Percentiles rank a stretch among this genome's conserved stretches.
Conservation (phyloP, 2,113 vertebrate species). For the Mirounga angustirostris region DNA sequence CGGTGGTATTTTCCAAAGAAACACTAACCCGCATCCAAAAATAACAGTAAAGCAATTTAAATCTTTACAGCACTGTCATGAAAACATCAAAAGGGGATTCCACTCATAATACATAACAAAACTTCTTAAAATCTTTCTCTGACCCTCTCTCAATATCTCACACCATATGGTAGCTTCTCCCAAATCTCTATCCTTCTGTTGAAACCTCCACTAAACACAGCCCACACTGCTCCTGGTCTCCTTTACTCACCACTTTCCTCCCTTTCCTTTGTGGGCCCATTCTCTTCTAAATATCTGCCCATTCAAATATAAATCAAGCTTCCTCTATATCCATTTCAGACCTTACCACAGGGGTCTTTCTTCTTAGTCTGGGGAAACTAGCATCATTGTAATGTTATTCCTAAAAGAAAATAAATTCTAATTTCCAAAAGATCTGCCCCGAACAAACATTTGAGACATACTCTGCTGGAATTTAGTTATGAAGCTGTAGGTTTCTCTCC, state of each 20-base stretch:
- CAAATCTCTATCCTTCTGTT: background rate
- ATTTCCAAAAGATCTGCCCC: background rate
- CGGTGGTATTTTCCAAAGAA: slow-evolving; percentile 64
- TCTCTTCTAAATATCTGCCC: background rate
- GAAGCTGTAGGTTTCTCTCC: background rate
- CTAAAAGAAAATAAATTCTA: slow-evolving; percentile 45
- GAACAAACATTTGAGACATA: background rate
- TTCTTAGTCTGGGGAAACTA: background rate
- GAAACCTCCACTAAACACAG: background rate
- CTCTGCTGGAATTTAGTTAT: background rate
- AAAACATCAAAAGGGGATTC: slow-evolving; percentile 64
- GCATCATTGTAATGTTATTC: background rate
- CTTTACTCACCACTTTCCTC: background rate
- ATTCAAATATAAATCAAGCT: background rate
- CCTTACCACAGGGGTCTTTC: background rate
- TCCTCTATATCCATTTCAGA: background rate
- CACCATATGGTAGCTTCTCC: background rate
- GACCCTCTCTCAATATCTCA: background rate
- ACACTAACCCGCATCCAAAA: slow-evolving; percentile 74
- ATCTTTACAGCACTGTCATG: background rate
- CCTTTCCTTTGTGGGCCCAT: background rate
- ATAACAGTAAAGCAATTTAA: slow-evolving; percentile 71
- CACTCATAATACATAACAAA: slow-evolving; percentile 55
- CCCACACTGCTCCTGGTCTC: background rate
- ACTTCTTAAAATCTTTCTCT: background rate